These are phyloP conservation scores for Alentia gelatinosa DNA, from an alignment of 2,888 invertebrate species.

Conservation along the genomic window DNA sequence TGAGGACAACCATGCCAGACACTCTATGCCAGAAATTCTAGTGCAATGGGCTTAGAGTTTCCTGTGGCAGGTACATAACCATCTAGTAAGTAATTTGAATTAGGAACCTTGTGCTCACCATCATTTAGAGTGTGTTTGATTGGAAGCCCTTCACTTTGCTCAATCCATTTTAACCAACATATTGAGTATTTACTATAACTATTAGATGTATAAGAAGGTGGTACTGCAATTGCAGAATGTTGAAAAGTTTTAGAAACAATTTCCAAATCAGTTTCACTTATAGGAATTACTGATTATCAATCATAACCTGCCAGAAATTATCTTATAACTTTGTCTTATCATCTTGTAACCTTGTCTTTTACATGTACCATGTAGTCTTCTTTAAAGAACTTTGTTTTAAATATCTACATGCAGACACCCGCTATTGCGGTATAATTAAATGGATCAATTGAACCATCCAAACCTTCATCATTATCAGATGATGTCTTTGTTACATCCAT, in stretches of 20 bases:
- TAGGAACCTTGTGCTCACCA: not conserved
- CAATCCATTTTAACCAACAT: not conserved
- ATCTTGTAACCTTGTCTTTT: not conserved
- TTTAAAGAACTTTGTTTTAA: not conserved
- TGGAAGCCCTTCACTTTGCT: not conserved
- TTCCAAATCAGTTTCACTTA: not conserved
- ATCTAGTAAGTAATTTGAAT: not conserved
- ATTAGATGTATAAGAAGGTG: not conserved
- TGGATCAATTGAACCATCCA: not conserved
- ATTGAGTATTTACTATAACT: not conserved
- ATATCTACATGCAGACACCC: not conserved
- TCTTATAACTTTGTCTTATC: no score
- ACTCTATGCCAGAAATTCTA: not conserved
- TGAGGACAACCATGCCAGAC: not conserved
- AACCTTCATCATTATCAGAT: not conserved
- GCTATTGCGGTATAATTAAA: not conserved
- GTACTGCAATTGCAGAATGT: not conserved
- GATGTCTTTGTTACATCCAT: not conserved
- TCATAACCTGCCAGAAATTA: not conserved
- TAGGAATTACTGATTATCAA: not conserved
- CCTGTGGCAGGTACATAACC: not conserved
- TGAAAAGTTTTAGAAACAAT: not conserved
- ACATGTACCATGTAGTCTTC: not conserved
- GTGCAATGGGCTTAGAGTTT: not conserved
- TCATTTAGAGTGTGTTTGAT: conserved; percentile 8